Conservation (phyloP, 2,797 vertebrate species). For the Stomatorhinus walkeri region DNA sequence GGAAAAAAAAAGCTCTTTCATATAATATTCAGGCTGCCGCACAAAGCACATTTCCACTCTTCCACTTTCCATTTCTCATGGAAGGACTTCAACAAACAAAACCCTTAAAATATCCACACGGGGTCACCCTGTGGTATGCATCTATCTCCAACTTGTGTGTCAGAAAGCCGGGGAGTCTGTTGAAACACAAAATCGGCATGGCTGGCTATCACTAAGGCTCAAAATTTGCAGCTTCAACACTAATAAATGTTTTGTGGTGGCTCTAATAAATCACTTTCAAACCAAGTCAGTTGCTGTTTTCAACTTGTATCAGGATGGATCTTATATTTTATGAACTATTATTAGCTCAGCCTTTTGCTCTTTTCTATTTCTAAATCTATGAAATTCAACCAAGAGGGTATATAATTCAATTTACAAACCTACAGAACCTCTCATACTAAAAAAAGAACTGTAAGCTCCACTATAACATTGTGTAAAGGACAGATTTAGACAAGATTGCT, state of each 20-base stretch:
- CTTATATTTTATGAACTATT: conserved; percentile 6
- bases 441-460: neutral
- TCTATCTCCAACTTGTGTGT: conserved; percentile 1
- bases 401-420: neutral
- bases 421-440: neutral
- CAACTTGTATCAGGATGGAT: neutral
- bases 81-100: conserved; percentile 4
- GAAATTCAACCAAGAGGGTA: neutral
- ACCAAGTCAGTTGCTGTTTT: conserved; percentile 30
- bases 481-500: neutral
- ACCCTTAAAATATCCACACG: conserved; percentile 12
- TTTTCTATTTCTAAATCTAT: neutral
- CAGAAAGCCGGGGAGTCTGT: neutral
- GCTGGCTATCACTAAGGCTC: neutral
- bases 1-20: neutral
- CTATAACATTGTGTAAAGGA: neutral
- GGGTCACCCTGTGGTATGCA: neutral
- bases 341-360: neutral
- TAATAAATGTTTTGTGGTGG: conserved; percentile 14
- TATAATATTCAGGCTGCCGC: conserved; percentile 20
- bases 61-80: neutral
- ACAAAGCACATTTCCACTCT: conserved; percentile 12
- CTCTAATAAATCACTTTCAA: conserved; percentile 23
- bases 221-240: neutral
- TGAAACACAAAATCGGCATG: neutral